phyloP scores from a whole-genome alignment of 2,888 invertebrate species.

The Cataglyphis cursor region DNA sequence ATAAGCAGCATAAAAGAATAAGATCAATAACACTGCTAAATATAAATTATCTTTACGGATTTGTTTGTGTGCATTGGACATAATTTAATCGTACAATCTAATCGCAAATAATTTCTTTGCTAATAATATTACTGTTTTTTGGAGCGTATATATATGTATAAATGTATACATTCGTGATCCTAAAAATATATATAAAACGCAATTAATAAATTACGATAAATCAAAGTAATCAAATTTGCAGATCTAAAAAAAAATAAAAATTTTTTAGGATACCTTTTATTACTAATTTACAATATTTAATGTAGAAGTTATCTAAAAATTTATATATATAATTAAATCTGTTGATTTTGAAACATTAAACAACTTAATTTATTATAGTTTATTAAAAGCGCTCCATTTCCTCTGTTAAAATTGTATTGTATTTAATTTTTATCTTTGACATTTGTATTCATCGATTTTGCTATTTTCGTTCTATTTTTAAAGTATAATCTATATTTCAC shows the following conservation, averaged over 20 bases:
- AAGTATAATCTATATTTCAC: not conserved
- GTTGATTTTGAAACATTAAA: conserved; percentile 9
- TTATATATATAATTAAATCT: not conserved
- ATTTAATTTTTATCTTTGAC: conserved; percentile 13
- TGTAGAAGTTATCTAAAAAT: not conserved
- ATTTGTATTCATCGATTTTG: conserved; percentile 1
- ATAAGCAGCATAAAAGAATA: not conserved
- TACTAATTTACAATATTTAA: not conserved
- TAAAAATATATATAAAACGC: not conserved
- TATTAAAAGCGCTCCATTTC: not conserved
- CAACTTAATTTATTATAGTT: not conserved
- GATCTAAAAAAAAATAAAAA: not conserved
- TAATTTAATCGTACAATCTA: conserved; percentile 3
- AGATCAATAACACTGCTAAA: not conserved
- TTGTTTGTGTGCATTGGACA: not conserved
- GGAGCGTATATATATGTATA: no score
- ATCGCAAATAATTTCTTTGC: not conserved
- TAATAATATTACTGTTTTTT: not conserved
- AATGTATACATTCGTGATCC: not conserved
- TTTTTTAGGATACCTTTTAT: not conserved
- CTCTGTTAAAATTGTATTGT: not conserved
- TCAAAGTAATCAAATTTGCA: not conserved
- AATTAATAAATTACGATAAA: conserved; percentile 12
- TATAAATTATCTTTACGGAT: not conserved
- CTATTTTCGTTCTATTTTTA: not conserved